These are phyloP conservation scores for Latheticus oryzae DNA, from an alignment of 2,888 invertebrate species.

Conservation along the genomic window DNA sequence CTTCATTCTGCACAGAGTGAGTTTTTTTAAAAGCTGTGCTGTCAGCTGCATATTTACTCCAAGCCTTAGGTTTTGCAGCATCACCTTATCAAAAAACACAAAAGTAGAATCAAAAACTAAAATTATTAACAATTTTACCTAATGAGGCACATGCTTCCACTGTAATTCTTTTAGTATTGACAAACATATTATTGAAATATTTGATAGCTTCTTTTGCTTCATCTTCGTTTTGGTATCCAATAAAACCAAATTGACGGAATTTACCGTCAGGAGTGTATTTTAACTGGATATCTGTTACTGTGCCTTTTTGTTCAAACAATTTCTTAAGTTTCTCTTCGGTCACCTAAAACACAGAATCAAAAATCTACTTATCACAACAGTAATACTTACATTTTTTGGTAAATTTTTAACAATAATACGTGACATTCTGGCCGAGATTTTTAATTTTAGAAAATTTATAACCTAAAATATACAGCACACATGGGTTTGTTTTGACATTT, in stretches of 20 bases:
- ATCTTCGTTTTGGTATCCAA: slow-evolving; percentile 87
- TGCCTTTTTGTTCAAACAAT: slow-evolving; percentile 83
- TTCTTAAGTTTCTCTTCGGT: slow-evolving; percentile 81
- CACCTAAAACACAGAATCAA: slow-evolving; percentile 69
- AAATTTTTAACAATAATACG: slow-evolving; percentile 91
- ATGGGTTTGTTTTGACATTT: not conserved
- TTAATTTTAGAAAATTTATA: no score
- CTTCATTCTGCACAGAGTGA: slow-evolving; percentile 50
- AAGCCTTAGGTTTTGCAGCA: slow-evolving; percentile 84
- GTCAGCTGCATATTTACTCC: slow-evolving; percentile 92
- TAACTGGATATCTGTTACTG: slow-evolving; percentile 92
- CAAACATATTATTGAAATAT: slow-evolving; percentile 85
- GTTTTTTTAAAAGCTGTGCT: slow-evolving; percentile 75
- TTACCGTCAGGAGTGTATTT: slow-evolving; percentile 93
- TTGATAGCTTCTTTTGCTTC: slow-evolving; percentile 83
- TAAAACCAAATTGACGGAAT: slow-evolving; percentile 93
- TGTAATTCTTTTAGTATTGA: slow-evolving; percentile 84
- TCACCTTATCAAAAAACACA: no score
- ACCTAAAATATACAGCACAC: no score
- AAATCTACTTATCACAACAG: slow-evolving; percentile 13
- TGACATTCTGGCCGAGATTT: slow-evolving; percentile 71
- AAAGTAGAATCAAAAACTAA: no score
- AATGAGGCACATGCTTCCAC: slow-evolving; percentile 80
- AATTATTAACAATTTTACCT: slow-evolving; percentile 64
- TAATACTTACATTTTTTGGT: slow-evolving; percentile 80